Evolutionary conservation across 2,888 invertebrate genomes (phyloP).

Genomic region (Pinctada fucata): DNA sequence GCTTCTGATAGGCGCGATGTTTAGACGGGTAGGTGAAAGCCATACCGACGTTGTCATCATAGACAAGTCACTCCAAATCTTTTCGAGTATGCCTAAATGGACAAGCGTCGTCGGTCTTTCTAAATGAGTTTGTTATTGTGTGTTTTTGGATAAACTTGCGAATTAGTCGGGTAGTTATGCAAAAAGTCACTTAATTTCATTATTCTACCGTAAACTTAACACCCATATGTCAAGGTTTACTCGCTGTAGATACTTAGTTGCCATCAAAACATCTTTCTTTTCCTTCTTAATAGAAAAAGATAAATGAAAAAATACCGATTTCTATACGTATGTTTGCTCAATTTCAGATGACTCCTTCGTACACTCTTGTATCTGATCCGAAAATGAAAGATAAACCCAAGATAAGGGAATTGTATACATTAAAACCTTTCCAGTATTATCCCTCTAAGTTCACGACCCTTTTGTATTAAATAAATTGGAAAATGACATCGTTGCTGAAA

Average conservation of each 20-base stretch:
- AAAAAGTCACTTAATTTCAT: background rate
- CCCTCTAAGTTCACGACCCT: background rate
- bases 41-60: background rate
- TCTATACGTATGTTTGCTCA: too few relatives aligned
- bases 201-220: background rate
- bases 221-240: background rate
- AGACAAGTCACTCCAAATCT: background rate
- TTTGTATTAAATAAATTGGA: background rate
- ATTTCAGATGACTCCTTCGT: too few relatives aligned
- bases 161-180: background rate
- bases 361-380: background rate
- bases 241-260: background rate
- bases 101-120: background rate
- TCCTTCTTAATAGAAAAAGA: too few relatives aligned
- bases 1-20: background rate
- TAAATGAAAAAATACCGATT: too few relatives aligned
- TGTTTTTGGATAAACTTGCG: constrained; percentile 2
- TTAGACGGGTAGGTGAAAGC: background rate
- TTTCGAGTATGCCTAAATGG: background rate
- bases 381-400: background rate
- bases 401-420: background rate
- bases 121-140: background rate
- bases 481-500: background rate
- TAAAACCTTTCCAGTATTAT: background rate
- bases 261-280: too few relatives aligned